Evolutionary conservation across 2,888 invertebrate genomes (phyloP).

Genomic region (Nematopogon swammerdamellus): DNA sequence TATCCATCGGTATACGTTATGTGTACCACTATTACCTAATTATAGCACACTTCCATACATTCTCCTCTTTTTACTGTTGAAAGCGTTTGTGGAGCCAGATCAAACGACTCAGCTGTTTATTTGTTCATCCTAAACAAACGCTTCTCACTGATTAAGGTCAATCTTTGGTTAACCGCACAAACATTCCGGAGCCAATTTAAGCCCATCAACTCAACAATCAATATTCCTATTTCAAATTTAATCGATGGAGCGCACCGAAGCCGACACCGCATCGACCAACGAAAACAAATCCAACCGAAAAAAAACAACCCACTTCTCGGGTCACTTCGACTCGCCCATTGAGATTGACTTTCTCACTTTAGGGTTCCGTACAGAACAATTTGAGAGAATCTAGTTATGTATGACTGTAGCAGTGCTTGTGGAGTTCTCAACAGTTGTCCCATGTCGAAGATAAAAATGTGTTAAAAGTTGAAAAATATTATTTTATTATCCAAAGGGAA

Average conservation of each 20-base stretch:
- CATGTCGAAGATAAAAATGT: no score
- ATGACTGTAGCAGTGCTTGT: no score
- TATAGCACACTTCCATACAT: no score
- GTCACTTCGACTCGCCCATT: background rate
- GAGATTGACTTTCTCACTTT: background rate
- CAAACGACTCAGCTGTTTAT: background rate
- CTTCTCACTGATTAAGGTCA: background rate
- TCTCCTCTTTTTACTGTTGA: no score
- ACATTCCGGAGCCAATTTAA: background rate
- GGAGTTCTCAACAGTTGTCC: no score
- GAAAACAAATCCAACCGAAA: background rate
- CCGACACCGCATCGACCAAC: background rate
- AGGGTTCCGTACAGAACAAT: no score
- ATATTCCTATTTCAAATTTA: background rate
- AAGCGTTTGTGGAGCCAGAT: no score
- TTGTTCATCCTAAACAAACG: background rate
- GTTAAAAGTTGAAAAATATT: no score
- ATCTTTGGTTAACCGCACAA: background rate
- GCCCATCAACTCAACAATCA: background rate
- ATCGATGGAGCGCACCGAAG: background rate
- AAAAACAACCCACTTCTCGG: background rate
- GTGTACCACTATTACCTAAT: no score
- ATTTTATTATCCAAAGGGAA: no score
- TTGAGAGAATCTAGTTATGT: no score
- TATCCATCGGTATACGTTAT: no score